Evolutionary conservation across 2,797 vertebrate genomes (phyloP).

Genomic region (Danio choprae): DNA sequence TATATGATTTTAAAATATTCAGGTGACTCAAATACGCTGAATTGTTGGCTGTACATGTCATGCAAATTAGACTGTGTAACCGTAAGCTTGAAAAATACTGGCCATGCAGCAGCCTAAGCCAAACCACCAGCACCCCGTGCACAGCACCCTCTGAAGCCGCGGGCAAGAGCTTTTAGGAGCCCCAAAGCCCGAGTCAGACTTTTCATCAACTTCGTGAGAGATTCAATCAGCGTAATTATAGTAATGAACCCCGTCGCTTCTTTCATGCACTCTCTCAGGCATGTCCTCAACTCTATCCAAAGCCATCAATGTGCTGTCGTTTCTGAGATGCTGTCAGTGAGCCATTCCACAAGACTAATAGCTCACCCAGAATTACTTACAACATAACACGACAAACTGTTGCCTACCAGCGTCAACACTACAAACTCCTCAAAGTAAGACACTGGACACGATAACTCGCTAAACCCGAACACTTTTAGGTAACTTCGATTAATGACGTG

Average conservation of each 20-base stretch:
- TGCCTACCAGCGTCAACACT: neutral
- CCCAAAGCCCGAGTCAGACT: neutral
- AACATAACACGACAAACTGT: constrained; percentile 13
- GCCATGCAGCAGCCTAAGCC: constrained; percentile 62
- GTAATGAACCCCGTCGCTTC: neutral
- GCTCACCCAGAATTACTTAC: constrained; percentile 14
- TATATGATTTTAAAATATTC: neutral
- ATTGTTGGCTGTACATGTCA: constrained; percentile 64
- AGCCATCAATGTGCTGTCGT: constrained; percentile 38
- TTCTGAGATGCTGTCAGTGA: constrained; percentile 55
- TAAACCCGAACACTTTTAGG: neutral
- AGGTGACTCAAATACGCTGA: constrained; percentile 61
- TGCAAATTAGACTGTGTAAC: constrained; percentile 72
- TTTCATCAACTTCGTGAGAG: constrained; percentile 53
- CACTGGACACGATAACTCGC: neutral
- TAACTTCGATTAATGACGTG: neutral
- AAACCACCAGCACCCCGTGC: constrained; percentile 64
- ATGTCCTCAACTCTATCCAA: constrained; percentile 36
- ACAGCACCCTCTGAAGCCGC: constrained; percentile 56
- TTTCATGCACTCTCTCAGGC: constrained; percentile 24
- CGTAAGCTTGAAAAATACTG: constrained; percentile 67
- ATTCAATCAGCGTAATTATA: constrained; percentile 44
- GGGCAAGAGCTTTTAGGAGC: constrained; percentile 8
- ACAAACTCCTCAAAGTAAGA: neutral
- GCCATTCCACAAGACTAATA: constrained; percentile 34